Base-by-base conservation (phyloP, 1,140 invertebrate species). In the Drosophila pachea region DNA sequence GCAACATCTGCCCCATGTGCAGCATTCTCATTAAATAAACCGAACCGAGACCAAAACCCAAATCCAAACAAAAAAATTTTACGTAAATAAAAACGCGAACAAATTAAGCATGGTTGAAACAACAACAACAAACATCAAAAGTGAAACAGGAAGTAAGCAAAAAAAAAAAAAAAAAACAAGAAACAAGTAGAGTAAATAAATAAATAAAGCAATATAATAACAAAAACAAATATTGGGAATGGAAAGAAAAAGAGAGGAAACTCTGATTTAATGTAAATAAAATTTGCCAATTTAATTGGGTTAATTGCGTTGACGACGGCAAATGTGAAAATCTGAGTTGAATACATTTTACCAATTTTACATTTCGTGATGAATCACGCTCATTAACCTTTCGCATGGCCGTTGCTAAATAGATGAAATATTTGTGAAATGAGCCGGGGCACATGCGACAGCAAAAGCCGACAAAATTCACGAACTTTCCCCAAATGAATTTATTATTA, bases 241-340 rank as follows among this genome's bases (percentile, higher is more conserved):
- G 5, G 33, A 47, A 38, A 36, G 16, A 45, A 31, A 38, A 11
- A 55, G 33, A 58, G 38, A 49, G 36, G 53, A 62, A 62, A 62
- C 35, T 49, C 31, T 54, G 59, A 68, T 63, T 68, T 54, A 63
- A 63, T 43, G 59, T 63, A 68, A 68, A 63, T 55, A 49, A 63
- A 68, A 68, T 31, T 31, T 47, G 59, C 40, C 59, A 36, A 55
- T 49, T 63, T 63, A 63, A 68, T 68, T 55, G 59, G 59, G 66
- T 68, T 68, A 68, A 62, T 68, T 68, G 31, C 49, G 9, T 9
- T 35, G 49, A 52, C 12, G 32, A 52, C 5, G 12, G 31, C 32
- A 52, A 32, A n/a, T 33, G 32, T 7, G n/a, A 35, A 35, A 52
- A 52, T 52, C 16, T 2, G 2, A 14, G 14, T 35, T 35, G 35